Conservation (phyloP, 2,888 invertebrate genomes). For the Boloria euphrosyne region DNA sequence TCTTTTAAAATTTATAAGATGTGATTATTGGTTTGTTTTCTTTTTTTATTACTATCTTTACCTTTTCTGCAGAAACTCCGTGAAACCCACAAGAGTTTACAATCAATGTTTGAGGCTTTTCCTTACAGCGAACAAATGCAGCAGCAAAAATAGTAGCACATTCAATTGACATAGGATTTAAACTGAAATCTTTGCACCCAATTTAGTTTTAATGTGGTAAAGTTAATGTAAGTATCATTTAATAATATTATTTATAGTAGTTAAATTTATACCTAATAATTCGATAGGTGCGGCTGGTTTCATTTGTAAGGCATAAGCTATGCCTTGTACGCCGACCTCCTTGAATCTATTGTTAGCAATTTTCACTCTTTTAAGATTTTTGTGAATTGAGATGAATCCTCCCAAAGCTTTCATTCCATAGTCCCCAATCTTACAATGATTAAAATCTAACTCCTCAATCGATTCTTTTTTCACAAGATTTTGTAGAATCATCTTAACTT, state of each 20-base stretch:
- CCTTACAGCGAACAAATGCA: constrained; percentile 80
- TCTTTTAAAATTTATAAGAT: too few species aligned
- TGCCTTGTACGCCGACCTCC: constrained; percentile 76
- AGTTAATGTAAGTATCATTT: background rate
- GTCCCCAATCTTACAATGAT: constrained; percentile 84
- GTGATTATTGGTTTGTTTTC: too few species aligned
- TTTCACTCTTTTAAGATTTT: constrained; percentile 71
- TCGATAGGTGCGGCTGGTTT: constrained; percentile 75
- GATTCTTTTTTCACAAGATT: constrained; percentile 73
- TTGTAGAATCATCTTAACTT: constrained; percentile 82
- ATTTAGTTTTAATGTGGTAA: constrained; percentile 2
- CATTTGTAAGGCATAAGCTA: constrained; percentile 79
- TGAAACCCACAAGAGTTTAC: constrained; percentile 80
- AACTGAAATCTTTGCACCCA: constrained; percentile 72
- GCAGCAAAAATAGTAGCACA: constrained; percentile 83
- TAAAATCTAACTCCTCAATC: constrained; percentile 84
- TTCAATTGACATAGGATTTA: constrained; percentile 83
- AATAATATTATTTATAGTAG: background rate
- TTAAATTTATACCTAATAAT: constrained; percentile 56
- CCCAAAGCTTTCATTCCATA: constrained; percentile 85
- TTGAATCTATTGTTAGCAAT: constrained; percentile 82
- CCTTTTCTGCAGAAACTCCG: constrained; percentile 78
- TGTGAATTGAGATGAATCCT: constrained; percentile 77
- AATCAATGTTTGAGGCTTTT: constrained; percentile 79
- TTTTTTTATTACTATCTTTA: constrained; percentile 34